These are phyloP conservation scores for Pogonocherus hispidulus DNA, from an alignment of 2,888 invertebrate species.

Conservation along the genomic window DNA sequence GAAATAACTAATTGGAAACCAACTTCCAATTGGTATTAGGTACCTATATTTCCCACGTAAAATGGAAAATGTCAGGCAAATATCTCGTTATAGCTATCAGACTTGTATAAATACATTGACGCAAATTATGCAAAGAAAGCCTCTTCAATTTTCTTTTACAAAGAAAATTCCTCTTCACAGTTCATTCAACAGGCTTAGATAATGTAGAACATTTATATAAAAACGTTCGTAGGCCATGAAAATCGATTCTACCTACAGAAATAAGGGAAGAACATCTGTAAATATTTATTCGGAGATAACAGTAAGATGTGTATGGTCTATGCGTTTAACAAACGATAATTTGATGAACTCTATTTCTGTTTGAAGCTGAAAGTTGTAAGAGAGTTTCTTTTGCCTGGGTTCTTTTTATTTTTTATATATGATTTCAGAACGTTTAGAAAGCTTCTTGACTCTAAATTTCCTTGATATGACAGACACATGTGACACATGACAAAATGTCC, in stretches of 20 bases:
- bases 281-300: not conserved
- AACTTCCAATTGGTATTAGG: no score
- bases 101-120: not conserved
- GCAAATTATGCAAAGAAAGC: conserved; percentile 2
- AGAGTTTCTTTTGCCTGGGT: no score
- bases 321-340: not conserved
- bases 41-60: no score
- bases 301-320: not conserved
- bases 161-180: not conserved
- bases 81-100: not conserved
- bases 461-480: no score
- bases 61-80: no score
- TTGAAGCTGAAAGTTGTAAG: no score
- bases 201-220: not conserved
- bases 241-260: not conserved
- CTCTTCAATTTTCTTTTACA: conserved; percentile 1
- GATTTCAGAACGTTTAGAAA: no score
- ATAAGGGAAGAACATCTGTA: not conserved
- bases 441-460: no score
- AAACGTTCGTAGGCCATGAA: not conserved
- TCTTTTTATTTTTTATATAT: no score
- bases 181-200: conserved; percentile 1
- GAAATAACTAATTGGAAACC: no score
- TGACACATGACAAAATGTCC: no score
- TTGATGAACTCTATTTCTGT: no score